These are phyloP conservation scores for Galbula dea DNA, from an alignment of 2,113 vertebrate genomes.

Conservation along the genomic window DNA sequence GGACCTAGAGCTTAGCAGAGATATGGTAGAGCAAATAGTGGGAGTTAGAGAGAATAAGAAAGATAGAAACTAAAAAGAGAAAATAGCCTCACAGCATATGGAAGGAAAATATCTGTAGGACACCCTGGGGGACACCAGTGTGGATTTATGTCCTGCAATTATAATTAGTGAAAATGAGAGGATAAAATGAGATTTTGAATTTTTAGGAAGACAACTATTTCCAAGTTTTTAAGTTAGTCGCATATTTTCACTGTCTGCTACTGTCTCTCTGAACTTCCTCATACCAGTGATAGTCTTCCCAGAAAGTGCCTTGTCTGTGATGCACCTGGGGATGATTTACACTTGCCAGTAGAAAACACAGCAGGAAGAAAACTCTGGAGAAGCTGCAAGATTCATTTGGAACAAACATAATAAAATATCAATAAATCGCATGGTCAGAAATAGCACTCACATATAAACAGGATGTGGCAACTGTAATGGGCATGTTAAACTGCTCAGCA, in stretches of 20 bases:
- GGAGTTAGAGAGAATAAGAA: conserved; percentile 17
- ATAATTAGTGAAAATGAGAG: conserved; percentile 22
- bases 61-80: neutral
- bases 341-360: neutral
- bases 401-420: neutral
- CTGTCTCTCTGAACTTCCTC: neutral
- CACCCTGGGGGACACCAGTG: neutral
- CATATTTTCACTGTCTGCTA: neutral
- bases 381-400: neutral
- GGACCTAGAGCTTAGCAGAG: conserved; percentile 20
- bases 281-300: neutral
- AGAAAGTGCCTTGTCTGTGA: neutral
- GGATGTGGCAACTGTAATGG: neutral
- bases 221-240: neutral
- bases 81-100: conserved; percentile 31
- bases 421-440: neutral
- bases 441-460: neutral
- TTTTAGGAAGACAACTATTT: conserved; percentile 13
- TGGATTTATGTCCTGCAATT: conserved; percentile 42
- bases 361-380: neutral
- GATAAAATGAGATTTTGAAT: conserved; percentile 29
- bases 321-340: neutral
- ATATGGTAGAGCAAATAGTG: conserved; percentile 30
- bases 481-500: neutral
- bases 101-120: conserved; percentile 39